Evolutionary conservation across 2,113 vertebrate genomes (phyloP).

Genomic region (Syrrhaptes paradoxus): DNA sequence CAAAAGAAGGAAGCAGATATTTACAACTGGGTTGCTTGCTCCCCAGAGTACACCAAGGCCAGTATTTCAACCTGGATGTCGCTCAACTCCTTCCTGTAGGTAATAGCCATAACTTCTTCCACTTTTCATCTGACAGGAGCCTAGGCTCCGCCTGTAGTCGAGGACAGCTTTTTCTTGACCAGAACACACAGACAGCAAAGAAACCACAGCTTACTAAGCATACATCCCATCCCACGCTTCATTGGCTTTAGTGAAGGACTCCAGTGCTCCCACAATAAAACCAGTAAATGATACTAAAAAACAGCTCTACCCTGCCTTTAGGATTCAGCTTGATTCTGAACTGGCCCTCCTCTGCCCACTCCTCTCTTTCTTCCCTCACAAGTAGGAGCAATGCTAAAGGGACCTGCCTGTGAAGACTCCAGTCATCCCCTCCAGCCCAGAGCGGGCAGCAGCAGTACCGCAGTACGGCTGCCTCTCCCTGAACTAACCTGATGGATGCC

Average conservation of each 20-base stretch:
- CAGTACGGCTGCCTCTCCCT: background rate
- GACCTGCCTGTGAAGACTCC: background rate
- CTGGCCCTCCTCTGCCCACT: background rate
- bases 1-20: background rate
- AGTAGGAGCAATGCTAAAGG: background rate
- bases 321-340: background rate
- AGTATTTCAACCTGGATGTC: background rate
- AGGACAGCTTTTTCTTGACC: background rate
- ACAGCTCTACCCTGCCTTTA: background rate
- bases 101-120: background rate
- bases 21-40: background rate
- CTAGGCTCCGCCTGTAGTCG: rapidly evolving
- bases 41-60: background rate
- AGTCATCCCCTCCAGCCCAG: background rate
- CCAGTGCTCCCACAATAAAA: background rate
- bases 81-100: background rate
- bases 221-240: background rate
- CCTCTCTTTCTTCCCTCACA: background rate
- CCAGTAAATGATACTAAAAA: background rate
- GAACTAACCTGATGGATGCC: background rate
- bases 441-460: background rate
- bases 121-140: background rate
- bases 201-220: background rate
- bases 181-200: background rate
- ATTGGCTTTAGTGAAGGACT: background rate